Evolutionary conservation across 2,113 vertebrate species (phyloP).

Genomic region (Zosterops borbonicus): DNA sequence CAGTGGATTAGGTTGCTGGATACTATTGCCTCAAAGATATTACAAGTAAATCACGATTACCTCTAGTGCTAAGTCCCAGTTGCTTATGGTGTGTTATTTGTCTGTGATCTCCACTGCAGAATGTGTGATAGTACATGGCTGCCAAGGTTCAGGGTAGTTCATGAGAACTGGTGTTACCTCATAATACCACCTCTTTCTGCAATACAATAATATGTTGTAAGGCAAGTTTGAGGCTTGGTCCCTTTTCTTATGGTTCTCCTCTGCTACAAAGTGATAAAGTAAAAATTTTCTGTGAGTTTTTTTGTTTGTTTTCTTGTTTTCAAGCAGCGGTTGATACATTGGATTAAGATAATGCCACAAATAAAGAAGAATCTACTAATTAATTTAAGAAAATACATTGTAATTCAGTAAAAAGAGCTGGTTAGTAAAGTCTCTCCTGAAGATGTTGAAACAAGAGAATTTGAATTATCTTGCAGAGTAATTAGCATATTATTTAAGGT

Average conservation of each 20-base stretch:
- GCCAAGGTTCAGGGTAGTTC: not conserved
- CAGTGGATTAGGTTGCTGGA: not conserved
- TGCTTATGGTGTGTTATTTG: not conserved
- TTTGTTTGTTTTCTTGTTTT: not conserved
- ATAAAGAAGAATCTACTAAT: not conserved
- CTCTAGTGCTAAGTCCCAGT: not conserved
- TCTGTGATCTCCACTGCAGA: not conserved
- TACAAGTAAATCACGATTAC: slow-evolving; percentile 28
- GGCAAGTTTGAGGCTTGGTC: not conserved
- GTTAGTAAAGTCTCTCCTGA: not conserved
- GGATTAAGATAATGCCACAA: not conserved
- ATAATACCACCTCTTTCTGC: not conserved
- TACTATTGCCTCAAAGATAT: not conserved
- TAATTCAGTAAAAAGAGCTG: not conserved
- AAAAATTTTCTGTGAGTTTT: not conserved
- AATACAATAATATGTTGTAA: not conserved
- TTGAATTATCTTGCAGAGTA: not conserved
- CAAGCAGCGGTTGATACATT: not conserved
- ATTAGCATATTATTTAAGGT: not conserved
- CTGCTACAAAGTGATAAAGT: not conserved
- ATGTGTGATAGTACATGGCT: not conserved
- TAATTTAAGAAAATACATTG: not conserved
- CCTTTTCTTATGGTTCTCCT: not conserved
- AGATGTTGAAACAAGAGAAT: not conserved
- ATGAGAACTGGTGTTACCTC: not conserved